phyloP scores from a whole-genome alignment of 2,113 vertebrate species.

The Phodopus roborovskii region DNA sequence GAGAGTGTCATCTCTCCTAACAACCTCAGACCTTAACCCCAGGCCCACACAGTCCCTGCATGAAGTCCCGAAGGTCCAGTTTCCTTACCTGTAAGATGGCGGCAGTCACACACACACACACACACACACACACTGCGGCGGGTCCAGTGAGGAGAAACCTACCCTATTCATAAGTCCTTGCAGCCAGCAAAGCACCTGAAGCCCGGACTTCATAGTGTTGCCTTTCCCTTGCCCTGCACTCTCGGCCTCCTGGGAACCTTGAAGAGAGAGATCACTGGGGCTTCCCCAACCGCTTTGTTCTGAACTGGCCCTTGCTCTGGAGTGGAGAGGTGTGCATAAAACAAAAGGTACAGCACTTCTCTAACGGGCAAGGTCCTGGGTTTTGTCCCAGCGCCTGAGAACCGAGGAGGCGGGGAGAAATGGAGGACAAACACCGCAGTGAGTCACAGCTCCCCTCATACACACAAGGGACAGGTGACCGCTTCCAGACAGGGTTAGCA shows the following conservation, averaged over 20 bases:
- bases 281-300: not conserved
- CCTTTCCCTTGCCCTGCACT: not conserved
- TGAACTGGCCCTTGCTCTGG: not conserved
- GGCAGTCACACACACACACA: not conserved
- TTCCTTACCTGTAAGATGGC: not conserved
- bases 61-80: not conserved
- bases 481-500: not conserved
- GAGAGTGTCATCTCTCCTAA: not conserved
- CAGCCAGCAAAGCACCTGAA: not conserved
- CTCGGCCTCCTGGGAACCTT: not conserved
- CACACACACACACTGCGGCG: fast-evolving
- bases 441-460: not conserved
- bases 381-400: not conserved
- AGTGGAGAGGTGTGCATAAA: not conserved
- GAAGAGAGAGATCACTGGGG: not conserved
- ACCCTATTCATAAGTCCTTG: not conserved
- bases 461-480: too few species aligned
- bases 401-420: too few species aligned
- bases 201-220: not conserved
- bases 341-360: not conserved
- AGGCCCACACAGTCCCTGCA: not conserved
- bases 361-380: not conserved
- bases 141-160: fast-evolving
- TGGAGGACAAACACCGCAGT: not conserved
- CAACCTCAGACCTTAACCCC: not conserved